A percentile compares a stretch with the other conserved stretches of the same genome.
Evolutionary conservation across 2,888 invertebrate species (phyloP).

Genomic region (Drosophila flavopinicola): DNA sequence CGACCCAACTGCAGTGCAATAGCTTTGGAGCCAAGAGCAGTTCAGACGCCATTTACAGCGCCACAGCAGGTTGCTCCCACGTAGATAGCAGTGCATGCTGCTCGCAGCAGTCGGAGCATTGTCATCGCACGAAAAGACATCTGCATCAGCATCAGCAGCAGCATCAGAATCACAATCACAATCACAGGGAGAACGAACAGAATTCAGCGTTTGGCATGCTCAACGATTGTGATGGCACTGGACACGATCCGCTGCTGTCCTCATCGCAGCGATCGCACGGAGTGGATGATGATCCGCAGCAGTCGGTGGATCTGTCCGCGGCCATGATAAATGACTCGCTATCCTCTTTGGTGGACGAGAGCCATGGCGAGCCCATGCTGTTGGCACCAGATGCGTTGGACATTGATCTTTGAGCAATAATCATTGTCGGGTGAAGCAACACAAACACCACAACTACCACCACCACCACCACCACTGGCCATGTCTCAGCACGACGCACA

Average conservation of each 20-base stretch:
- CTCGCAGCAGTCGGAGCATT: constrained; percentile 3
- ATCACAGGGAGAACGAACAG: constrained; percentile 28
- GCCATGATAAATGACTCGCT: constrained; percentile 85
- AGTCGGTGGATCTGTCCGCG: constrained; percentile 79
- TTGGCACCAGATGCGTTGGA: constrained; percentile 85
- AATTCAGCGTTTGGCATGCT: constrained; percentile 42
- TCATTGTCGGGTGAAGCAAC: background rate
- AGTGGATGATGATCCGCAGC: constrained; percentile 59
- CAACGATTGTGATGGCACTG: constrained; percentile 51
- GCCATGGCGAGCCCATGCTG: constrained; percentile 84
- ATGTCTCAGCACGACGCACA: constrained; percentile 1
- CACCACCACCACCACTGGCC: background rate
- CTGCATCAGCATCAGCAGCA: constrained; percentile 41
- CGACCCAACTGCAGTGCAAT: constrained; percentile 67
- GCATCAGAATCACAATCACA: constrained; percentile 33
- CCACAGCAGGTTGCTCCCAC: constrained; percentile 3
- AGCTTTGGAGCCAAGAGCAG: constrained; percentile 25
- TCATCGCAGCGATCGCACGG: constrained; percentile 73
- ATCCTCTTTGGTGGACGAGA: constrained; percentile 83
- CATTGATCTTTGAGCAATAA: constrained; percentile 81
- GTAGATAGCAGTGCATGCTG: background rate
- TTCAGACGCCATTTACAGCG: constrained; percentile 20
- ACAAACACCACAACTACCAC: background rate
- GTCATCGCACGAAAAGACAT: constrained; percentile 13
- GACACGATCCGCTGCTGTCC: constrained; percentile 81